A percentile compares a stretch with the other conserved stretches of the same genome.
Evolutionary conservation across 2,888 invertebrate species (phyloP).

Genomic region (Blastobasis lacticolella): DNA sequence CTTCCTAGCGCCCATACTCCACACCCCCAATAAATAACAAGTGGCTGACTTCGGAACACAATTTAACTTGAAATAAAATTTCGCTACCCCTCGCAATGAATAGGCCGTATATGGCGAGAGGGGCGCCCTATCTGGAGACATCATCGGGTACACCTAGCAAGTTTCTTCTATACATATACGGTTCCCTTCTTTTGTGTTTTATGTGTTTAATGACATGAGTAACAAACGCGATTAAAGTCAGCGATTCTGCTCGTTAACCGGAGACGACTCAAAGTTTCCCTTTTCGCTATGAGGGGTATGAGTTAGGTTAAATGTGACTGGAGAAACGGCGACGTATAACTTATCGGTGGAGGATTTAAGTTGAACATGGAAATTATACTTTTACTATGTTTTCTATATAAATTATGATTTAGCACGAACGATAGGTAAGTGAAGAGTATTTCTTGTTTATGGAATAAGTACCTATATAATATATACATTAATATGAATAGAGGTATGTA

Average conservation of each 20-base stretch:
- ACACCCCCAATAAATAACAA: constrained; percentile 55
- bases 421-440: too few species aligned
- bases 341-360: too few species aligned
- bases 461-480: too few species aligned
- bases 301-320: too few species aligned
- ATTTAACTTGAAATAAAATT: constrained; percentile 72
- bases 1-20: constrained; percentile 10
- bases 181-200: constrained; percentile 29
- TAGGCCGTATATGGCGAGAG: constrained; percentile 55
- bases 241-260: constrained; percentile 1
- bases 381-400: too few species aligned
- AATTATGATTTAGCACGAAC: too few species aligned
- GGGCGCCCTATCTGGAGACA: constrained; percentile 43
- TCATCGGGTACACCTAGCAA: constrained; percentile 47
- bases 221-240: constrained; percentile 20
- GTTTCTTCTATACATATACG: constrained; percentile 29
- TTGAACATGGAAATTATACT: too few species aligned
- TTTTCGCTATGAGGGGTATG: too few species aligned
- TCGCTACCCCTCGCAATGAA: constrained; percentile 58
- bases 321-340: too few species aligned
- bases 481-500: too few species aligned
- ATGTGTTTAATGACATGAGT: constrained; percentile 48
- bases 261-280: neutral
- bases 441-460: too few species aligned
- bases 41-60: constrained; percentile 60